Conservation (phyloP, 2,797 vertebrate genomes). For the Emys orbicularis region DNA sequence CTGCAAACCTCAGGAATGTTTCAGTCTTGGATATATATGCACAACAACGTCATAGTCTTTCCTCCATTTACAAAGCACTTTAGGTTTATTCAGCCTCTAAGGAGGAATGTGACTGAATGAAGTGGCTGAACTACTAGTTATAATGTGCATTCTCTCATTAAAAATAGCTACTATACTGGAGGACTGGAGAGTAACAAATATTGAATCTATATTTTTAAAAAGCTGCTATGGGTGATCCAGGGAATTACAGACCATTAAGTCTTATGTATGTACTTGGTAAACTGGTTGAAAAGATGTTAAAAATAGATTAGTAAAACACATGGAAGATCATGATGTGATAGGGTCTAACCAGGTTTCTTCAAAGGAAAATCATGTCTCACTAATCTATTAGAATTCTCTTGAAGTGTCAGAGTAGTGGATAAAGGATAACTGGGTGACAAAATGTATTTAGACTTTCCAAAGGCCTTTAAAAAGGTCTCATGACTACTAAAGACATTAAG, state of each 20-base stretch:
- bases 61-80: neutral
- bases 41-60: neutral
- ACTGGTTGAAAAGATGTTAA: conserved; percentile 29
- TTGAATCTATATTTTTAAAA: neutral
- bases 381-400: conserved; percentile 1
- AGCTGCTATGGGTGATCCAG: neutral
- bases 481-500: neutral
- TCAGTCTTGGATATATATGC: neutral
- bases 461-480: neutral
- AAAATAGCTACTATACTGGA: neutral
- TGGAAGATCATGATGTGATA: neutral
- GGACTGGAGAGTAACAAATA: neutral
- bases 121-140: neutral
- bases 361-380: neutral
- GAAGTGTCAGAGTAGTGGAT: neutral
- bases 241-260: neutral
- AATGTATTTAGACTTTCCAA: neutral
- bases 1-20: neutral
- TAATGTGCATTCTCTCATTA: neutral
- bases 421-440: neutral
- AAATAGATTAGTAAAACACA: neutral
- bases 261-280: conserved; percentile 29
- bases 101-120: neutral
- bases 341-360: neutral
- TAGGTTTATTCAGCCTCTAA: neutral